These are phyloP conservation scores for Chesias legatella DNA, from an alignment of 2,888 invertebrate species.

Conservation along the genomic window DNA sequence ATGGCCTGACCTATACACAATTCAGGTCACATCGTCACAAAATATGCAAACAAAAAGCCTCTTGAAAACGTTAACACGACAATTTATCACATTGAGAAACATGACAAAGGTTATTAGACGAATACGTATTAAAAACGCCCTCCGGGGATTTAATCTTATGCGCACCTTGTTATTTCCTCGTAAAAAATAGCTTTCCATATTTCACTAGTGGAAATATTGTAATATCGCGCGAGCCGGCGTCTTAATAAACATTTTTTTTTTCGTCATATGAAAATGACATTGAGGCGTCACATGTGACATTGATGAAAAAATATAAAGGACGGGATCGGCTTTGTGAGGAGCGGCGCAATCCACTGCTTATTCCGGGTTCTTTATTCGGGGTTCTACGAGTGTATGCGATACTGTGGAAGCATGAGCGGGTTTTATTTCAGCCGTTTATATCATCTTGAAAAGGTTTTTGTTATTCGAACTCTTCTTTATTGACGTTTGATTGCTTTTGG, in stretches of 20 bases:
- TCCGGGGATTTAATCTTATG: constrained; percentile 66
- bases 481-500: no score
- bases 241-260: constrained; percentile 80
- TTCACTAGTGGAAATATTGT: constrained; percentile 77
- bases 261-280: constrained; percentile 78
- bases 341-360: constrained; percentile 37
- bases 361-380: constrained; percentile 34
- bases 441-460: background rate
- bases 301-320: constrained; percentile 81
- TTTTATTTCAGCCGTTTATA: constrained; percentile 10
- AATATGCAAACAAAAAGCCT: constrained; percentile 9
- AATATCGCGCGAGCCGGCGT: constrained; percentile 66
- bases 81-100: constrained; percentile 10
- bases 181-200: constrained; percentile 79
- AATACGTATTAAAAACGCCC: constrained; percentile 47
- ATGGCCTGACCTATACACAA: no score
- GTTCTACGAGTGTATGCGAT: constrained; percentile 18
- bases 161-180: constrained; percentile 76
- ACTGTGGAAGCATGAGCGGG: no score
- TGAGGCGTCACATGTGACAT: constrained; percentile 79
- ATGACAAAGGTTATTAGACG: constrained; percentile 20
- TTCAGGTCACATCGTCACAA: background rate
- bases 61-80: constrained; percentile 1
- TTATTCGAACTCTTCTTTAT: no score
- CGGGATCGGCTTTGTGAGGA: constrained; percentile 56